Conservation (phyloP, 2,113 vertebrate species). For the Nesospiza acunhae region DNA sequence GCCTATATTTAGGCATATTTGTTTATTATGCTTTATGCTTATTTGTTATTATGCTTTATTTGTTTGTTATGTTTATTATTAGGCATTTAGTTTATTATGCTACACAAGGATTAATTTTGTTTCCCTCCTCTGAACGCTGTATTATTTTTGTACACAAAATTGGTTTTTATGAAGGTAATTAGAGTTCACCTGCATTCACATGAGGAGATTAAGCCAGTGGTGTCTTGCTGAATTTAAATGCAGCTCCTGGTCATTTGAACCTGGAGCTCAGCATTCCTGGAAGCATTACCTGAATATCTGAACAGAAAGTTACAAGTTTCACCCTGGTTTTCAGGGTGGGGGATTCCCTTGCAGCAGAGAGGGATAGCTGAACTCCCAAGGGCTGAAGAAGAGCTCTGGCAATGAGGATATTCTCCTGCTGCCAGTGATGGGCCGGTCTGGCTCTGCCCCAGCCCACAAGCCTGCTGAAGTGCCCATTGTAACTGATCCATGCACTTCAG, state of each 20-base stretch:
- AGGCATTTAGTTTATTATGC: neutral
- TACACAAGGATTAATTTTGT: neutral
- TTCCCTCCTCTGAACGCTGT: rapidly evolving
- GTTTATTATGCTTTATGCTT: no score
- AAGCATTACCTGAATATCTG: neutral
- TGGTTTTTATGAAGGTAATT: neutral
- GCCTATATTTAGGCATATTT: no score
- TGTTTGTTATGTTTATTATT: no score
- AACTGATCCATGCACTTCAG: neutral
- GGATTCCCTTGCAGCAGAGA: neutral
- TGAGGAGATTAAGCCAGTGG: neutral
- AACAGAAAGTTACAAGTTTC: neutral
- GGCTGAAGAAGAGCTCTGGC: neutral
- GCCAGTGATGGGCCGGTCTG: neutral
- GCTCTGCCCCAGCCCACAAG: neutral
- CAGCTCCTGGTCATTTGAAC: neutral
- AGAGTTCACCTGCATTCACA: neutral
- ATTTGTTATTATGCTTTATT: no score
- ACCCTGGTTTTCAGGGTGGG: neutral
- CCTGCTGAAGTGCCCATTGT: neutral
- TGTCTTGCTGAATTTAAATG: neutral
- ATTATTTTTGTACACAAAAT: neutral
- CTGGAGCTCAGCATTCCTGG: neutral
- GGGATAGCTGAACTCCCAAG: neutral
- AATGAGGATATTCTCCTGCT: neutral